Evolutionary conservation across 2,888 invertebrate genomes (phyloP), one percentile per base, ranked within the genome.

Genomic region (Lomographa bimaculata): DNA sequence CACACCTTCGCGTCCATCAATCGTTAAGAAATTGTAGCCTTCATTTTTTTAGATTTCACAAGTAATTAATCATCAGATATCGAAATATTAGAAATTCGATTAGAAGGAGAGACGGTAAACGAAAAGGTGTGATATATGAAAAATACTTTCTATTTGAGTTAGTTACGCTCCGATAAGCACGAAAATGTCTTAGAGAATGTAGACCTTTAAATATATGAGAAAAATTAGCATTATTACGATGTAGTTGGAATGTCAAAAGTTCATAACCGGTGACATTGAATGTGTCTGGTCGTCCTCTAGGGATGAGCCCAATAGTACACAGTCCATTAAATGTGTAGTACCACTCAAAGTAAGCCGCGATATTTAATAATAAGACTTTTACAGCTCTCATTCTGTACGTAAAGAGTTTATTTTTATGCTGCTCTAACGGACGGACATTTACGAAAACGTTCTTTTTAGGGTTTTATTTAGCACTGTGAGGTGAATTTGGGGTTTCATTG

Each of bases 201-300:
- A n/a, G n/a, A n/a, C n/a, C 28, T 4, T 14, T 21, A 29, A 37
- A 32, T 39, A 19, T 44, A 39, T 46, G 29, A 32, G 9, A 8
- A 33, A 48, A 54, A 59, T 53, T 48, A 18, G 18, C 28, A 49
- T 42, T n/a, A n/a, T 46, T 48, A 50, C 35, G 47, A 43, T 24
- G 19, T 45, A 39, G 28, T 39, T n/a, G n/a, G 40, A 65, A 60
- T 56, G 63, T 59, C 57, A 57, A 57, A 50, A 55, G 62, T 62
- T 64, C 55, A 59, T 53, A 39, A 33, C 25, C 37, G 38, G 17
- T 49, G 46, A 50, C 53, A 44, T 53, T 53, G 35, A 43, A 29
- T 17, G 21, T 43, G 32, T 40, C 40, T 45, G 38, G 12, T 25
- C 5, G 33, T 30, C 28, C 49, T 44, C 25, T n/a, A 36, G 36